Percentiles rank a stretch among this genome's conserved stretches.
Evolutionary conservation across 92 coral and sea anemone species (phyloP).

Genomic region (Epizoanthus rinbou): DNA sequence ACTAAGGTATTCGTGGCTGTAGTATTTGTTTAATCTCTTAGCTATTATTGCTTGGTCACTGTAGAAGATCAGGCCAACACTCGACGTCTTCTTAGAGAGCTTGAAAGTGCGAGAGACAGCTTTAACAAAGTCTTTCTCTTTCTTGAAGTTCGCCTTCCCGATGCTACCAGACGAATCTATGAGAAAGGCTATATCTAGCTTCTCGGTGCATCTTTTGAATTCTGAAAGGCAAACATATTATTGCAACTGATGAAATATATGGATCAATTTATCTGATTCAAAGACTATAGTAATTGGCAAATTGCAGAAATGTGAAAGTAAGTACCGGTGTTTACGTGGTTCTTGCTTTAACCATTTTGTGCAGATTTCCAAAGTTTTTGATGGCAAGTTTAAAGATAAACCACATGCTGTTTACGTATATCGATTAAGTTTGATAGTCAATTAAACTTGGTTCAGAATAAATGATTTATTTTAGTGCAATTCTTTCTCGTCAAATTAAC

Average conservation of each 20-base stretch:
- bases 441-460: no score
- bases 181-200: constrained; percentile 69
- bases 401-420: no score
- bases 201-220: constrained; percentile 46
- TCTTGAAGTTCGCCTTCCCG: constrained; percentile 52
- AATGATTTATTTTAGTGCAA: no score
- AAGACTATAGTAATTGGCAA: no score
- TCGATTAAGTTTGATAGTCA: no score
- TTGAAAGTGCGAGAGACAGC: constrained; percentile 56
- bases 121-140: constrained; percentile 77
- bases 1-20: constrained; percentile 51
- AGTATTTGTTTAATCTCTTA: constrained; percentile 49
- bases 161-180: constrained; percentile 72
- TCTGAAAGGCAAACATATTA: constrained; percentile 30
- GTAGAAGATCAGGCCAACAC: constrained; percentile 60
- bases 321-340: no score
- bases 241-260: not conserved
- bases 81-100: constrained; percentile 46
- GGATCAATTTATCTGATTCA: not conserved
- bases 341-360: no score
- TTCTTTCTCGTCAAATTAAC: no score
- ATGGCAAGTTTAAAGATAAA: no score
- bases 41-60: constrained; percentile 52
- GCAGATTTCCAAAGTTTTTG: no score
- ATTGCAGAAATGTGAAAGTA: not conserved